Evolutionary conservation across 2,888 invertebrate species (phyloP).

Genomic region (Apamea monoglypha): DNA sequence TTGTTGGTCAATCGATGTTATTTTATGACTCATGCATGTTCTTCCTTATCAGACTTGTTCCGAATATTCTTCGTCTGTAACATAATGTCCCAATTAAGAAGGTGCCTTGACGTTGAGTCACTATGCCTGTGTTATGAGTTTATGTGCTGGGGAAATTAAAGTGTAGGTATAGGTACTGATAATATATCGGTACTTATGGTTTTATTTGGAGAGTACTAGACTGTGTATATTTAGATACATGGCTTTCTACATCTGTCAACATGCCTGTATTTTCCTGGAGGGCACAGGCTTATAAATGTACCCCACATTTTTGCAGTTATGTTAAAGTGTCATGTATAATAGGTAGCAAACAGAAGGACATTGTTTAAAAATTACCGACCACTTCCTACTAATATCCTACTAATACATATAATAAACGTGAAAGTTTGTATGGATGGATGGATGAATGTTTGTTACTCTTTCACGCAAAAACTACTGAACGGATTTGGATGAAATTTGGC

Average conservation of each 20-base stretch:
- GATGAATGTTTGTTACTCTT: too few species aligned
- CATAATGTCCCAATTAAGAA: conserved; percentile 9
- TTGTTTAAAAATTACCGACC: not conserved
- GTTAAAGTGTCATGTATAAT: not conserved
- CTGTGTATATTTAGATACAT: not conserved
- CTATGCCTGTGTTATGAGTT: not conserved
- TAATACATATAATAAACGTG: too few species aligned
- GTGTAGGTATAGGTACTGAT: not conserved
- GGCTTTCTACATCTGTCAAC: too few species aligned
- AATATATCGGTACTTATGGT: not conserved
- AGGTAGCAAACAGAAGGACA: not conserved
- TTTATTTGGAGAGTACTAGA: not conserved
- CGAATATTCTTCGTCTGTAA: conserved; percentile 11
- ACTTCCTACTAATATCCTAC: too few species aligned
- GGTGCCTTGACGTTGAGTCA: not conserved
- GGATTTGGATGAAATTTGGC: too few species aligned
- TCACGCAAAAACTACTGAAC: too few species aligned
- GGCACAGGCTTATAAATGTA: not conserved
- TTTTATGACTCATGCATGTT: conserved; percentile 23
- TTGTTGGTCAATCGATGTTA: conserved; percentile 43
- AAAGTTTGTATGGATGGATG: too few species aligned
- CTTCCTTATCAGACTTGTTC: conserved; percentile 10
- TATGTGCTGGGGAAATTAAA: not conserved
- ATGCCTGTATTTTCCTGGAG: not conserved
- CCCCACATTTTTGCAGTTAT: not conserved